phyloP scores from a whole-genome alignment of 2,113 vertebrate genomes.

The Platichthys flesus region DNA sequence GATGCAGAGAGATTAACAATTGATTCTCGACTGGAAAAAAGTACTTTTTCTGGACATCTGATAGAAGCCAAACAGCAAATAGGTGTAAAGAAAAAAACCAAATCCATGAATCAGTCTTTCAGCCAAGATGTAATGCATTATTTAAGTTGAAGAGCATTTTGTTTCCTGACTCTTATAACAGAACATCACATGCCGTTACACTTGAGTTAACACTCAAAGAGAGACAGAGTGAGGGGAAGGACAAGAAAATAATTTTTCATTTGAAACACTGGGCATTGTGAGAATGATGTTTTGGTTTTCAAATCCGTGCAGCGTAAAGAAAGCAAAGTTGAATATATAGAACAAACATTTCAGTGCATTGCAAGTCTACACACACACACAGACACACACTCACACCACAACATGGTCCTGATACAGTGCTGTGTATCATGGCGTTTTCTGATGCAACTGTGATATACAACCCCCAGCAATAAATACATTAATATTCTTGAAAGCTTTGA shows the following conservation, averaged over 20 bases:
- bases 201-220: too few species aligned
- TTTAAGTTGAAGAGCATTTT: not conserved
- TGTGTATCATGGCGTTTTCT: conserved; percentile 4
- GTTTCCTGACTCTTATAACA: not conserved
- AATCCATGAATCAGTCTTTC: not conserved
- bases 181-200: too few species aligned
- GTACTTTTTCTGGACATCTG: not conserved
- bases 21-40: not conserved
- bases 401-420: not conserved
- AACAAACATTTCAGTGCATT: not conserved
- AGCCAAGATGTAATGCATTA: not conserved
- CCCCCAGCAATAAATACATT: conserved; percentile 3
- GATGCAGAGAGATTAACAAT: not conserved
- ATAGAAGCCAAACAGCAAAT: not conserved
- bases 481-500: not conserved
- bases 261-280: conserved; percentile 12
- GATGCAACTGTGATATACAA: conserved; percentile 14
- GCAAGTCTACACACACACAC: not conserved
- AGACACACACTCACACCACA: not conserved
- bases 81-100: not conserved
- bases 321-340: not conserved
- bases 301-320: not conserved
- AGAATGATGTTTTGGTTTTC: conserved; percentile 6
- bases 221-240: too few species aligned
- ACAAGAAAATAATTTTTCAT: conserved; percentile 13